Percentiles rank a stretch among this genome's conserved stretches.
These are phyloP conservation scores for Thelaira solivaga DNA, from an alignment of 2,888 invertebrate species.

Conservation along the genomic window DNA sequence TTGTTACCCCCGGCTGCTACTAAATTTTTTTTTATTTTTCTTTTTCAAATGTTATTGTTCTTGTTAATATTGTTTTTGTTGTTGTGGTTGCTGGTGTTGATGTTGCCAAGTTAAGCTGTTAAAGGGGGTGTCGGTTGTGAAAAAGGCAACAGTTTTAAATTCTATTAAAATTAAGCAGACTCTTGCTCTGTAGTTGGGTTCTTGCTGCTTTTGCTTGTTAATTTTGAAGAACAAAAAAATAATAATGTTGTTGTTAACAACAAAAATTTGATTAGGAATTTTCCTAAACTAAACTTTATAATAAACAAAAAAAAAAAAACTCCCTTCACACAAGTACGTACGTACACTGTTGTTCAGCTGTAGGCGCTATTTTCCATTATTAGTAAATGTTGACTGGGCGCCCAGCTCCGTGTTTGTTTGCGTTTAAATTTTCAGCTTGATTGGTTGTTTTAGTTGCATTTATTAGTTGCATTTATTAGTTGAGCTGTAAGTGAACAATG, in stretches of 20 bases:
- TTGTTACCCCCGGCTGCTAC: not conserved
- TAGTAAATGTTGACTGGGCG: conserved; percentile 13
- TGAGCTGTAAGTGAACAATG: conserved; percentile 48
- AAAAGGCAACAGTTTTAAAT: conserved; percentile 54
- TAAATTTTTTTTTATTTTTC: too few relatives aligned
- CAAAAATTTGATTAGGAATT: too few relatives aligned
- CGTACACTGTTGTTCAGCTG: conserved; percentile 12
- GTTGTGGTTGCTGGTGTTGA: conserved; percentile 15
- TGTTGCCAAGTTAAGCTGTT: not conserved
- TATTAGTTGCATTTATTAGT: conserved; percentile 26
- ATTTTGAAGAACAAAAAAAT: not conserved
- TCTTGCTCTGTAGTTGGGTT: not conserved
- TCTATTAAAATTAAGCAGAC: not conserved
- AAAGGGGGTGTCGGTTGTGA: conserved; percentile 45
- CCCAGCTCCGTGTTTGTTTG: not conserved
- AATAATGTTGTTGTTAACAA: not conserved
- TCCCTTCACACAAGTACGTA: conserved; percentile 18
- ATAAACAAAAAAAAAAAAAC: too few relatives aligned
- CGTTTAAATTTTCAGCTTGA: conserved; percentile 47
- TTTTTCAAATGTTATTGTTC: conserved; percentile 15
- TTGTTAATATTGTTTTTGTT: conserved; percentile 40
- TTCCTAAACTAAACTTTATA: conserved; percentile 36
- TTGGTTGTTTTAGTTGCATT: conserved; percentile 49
- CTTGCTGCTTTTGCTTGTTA: not conserved
- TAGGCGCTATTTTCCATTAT: conserved; percentile 43